These are phyloP conservation scores for Tortricodes alternella DNA, from an alignment of 2,888 invertebrate species.

Conservation along the genomic window DNA sequence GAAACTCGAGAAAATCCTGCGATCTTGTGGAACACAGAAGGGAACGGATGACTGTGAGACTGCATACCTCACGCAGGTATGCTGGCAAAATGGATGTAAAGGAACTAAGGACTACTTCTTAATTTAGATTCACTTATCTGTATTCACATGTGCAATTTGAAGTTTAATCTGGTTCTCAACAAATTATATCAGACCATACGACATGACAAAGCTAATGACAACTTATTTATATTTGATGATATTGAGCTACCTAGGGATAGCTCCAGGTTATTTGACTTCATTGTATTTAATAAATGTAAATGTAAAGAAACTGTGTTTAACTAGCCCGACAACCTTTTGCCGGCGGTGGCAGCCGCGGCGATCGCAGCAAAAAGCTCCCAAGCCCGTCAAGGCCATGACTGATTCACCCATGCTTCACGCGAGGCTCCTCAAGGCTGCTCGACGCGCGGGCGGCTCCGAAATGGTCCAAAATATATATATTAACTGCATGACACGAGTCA, in stretches of 20 bases:
- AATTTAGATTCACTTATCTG: constrained; percentile 44
- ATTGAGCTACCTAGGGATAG: no score
- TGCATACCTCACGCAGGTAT: constrained; percentile 66
- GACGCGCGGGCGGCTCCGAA: background rate
- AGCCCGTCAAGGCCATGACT: constrained; percentile 19
- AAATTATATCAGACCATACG: no score
- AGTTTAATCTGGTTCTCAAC: background rate
- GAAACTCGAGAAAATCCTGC: constrained; percentile 49
- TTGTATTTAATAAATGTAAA: constrained; percentile 17
- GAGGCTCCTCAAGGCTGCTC: no score
- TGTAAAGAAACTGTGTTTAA: constrained; percentile 2
- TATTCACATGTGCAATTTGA: constrained; percentile 9
- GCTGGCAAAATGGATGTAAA: constrained; percentile 68
- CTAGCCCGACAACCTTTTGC: background rate
- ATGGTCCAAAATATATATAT: no score
- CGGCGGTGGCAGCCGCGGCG: background rate
- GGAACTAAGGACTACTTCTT: constrained; percentile 65
- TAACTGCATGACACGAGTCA: no score
- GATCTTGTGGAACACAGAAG: constrained; percentile 58
- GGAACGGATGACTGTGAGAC: constrained; percentile 72
- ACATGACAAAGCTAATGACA: no score
- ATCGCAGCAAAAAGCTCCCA: constrained; percentile 14
- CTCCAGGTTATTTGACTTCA: no score
- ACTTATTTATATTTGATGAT: background rate
- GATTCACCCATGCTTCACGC: background rate